Percentiles rank a stretch among this genome's conserved stretches.
Conservation (phyloP, 2,888 invertebrate species). For the Athalia rosae region DNA sequence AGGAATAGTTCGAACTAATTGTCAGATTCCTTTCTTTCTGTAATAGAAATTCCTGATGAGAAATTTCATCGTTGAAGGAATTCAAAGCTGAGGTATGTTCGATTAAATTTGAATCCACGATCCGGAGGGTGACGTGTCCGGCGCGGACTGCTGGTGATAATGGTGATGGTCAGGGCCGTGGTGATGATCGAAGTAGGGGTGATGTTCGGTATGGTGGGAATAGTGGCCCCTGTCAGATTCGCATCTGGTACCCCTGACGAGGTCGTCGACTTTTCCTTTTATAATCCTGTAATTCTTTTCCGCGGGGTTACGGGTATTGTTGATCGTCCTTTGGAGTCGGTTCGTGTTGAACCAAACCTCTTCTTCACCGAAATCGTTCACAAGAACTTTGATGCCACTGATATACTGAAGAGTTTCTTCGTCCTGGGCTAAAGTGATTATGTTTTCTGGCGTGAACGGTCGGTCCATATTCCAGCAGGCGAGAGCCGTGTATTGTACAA, state of each 20-base stretch:
- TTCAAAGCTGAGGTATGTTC: neutral
- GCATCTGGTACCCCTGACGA: conserved; percentile 68
- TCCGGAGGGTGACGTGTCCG: conserved; percentile 53
- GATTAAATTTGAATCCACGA: conserved; percentile 64
- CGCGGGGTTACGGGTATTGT: conserved; percentile 62
- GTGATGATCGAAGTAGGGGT: neutral
- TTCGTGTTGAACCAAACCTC: conserved; percentile 72
- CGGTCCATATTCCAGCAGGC: conserved; percentile 72
- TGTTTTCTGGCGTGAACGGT: conserved; percentile 67
- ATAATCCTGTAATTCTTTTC: conserved; percentile 69
- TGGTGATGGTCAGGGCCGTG: no score
- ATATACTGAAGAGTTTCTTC: conserved; percentile 68
- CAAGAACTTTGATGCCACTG: conserved; percentile 69
- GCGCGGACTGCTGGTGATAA: conserved; percentile 45
- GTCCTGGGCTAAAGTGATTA: conserved; percentile 66
- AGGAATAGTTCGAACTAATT: no score
- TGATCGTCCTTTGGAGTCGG: conserved; percentile 70
- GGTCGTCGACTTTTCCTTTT: conserved; percentile 65
- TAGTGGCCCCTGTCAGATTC: conserved; percentile 52
- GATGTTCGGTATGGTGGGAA: conserved; percentile 20
- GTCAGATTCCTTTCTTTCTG: no score
- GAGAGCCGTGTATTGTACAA: conserved; percentile 69
- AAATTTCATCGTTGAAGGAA: no score
- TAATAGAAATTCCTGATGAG: no score
- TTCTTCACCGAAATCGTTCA: conserved; percentile 63